A percentile compares a stretch with the other conserved stretches of the same genome.
Conservation (phyloP, 2,888 invertebrate genomes). For the Serrognathus titanus region DNA sequence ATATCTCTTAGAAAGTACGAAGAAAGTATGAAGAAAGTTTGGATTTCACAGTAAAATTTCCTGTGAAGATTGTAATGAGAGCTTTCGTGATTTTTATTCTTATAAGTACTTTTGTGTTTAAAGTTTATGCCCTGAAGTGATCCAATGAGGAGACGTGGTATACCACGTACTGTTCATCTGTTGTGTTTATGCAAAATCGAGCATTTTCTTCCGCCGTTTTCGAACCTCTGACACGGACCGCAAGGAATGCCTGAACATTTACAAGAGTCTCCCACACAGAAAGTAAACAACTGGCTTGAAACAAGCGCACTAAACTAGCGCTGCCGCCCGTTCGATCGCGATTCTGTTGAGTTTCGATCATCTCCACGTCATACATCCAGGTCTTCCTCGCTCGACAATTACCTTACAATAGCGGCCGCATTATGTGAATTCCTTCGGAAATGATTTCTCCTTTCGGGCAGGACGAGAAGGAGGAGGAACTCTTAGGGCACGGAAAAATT, state of each 20-base stretch:
- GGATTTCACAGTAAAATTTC: too few relatives aligned
- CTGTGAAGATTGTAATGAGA: too few relatives aligned
- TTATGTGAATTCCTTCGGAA: neutral
- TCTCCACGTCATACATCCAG: neutral
- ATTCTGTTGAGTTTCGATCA: neutral
- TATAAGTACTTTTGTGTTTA: too few relatives aligned
- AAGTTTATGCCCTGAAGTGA: too few relatives aligned
- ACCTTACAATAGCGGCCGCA: neutral
- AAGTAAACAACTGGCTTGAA: conserved; percentile 41
- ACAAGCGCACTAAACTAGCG: conserved; percentile 37
- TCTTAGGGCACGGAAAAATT: conserved; percentile 26
- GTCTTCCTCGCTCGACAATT: neutral
- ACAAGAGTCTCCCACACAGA: conserved; percentile 40
- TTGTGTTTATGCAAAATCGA: conserved; percentile 2
- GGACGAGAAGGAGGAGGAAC: neutral
- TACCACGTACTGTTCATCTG: neutral
- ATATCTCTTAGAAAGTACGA: too few relatives aligned
- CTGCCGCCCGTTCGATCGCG: neutral
- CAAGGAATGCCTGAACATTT: conserved; percentile 34
- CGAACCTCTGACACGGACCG: conserved; percentile 27
- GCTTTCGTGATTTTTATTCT: too few relatives aligned
- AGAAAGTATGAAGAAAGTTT: too few relatives aligned
- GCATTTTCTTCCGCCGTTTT: conserved; percentile 21
- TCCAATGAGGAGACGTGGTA: too few relatives aligned
- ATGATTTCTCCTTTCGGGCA: neutral